A percentile compares a stretch with the other conserved stretches of the same genome.
phyloP scores from a whole-genome alignment of 2,888 invertebrate genomes.

The Drosophila parthenogenetica region DNA sequence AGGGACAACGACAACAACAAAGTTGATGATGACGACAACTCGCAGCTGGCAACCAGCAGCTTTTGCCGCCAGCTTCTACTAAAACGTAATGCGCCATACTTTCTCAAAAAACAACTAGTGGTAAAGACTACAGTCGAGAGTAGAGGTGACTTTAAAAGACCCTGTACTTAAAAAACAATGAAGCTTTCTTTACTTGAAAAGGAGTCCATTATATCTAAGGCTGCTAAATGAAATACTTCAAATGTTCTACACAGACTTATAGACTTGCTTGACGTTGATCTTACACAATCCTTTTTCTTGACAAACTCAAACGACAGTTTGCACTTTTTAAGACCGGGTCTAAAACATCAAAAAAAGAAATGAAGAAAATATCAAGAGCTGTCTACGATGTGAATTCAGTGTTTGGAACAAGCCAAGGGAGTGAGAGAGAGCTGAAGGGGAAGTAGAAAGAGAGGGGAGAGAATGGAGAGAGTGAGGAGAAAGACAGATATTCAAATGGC shows the following conservation, averaged over 20 bases:
- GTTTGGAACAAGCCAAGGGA: constrained; percentile 13
- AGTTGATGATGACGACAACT: constrained; percentile 42
- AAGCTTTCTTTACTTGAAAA: too few relatives aligned
- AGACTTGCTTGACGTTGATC: too few relatives aligned
- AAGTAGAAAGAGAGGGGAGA: not conserved
- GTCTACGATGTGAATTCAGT: constrained; percentile 22
- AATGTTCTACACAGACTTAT: too few relatives aligned
- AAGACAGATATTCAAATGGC: constrained; percentile 69
- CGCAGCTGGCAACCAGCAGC: constrained; percentile 74
- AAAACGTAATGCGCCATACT: constrained; percentile 71
- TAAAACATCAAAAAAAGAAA: not conserved
- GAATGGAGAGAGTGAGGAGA: constrained; percentile 8
- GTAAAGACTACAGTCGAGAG: not conserved
- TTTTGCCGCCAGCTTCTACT: constrained; percentile 55
- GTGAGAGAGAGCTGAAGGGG: not conserved
- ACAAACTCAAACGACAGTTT: not conserved
- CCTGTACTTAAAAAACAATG: not conserved
- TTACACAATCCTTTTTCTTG: not conserved
- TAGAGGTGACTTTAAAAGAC: not conserved
- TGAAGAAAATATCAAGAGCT: constrained; percentile 41
- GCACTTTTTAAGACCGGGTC: not conserved
- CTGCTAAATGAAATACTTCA: too few relatives aligned
- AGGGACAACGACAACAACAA: constrained; percentile 60
- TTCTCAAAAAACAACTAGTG: constrained; percentile 49
- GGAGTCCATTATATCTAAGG: too few relatives aligned